Evolutionary conservation across 1,140 invertebrate genomes (phyloP), one percentile per base, ranked within the genome.

Genomic region (Trinorchestia longiramus): DNA sequence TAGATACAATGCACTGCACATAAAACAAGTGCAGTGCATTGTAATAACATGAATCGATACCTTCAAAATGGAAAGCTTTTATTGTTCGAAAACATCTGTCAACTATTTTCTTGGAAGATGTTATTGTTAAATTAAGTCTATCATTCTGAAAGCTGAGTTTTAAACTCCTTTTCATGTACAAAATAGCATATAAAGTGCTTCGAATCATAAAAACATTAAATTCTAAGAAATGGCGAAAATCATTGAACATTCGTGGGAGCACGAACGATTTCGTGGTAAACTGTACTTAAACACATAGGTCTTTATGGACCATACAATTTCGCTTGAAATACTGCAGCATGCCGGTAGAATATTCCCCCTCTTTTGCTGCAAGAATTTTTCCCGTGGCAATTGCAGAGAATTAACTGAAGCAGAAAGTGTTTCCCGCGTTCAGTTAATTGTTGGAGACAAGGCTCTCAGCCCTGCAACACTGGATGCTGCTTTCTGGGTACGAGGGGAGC

Each of bases 391-490:
- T 77, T 28, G 62, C 62, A 36, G 11, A 77, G 62, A 77, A 77
- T 77, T 77, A 77, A 77, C 62, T 77, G 88, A 90, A 43, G 88
- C 41, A 42, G 88, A 90, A 90, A 90, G 88, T 28, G 88, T 90
- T 90, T 41, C 41, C 41, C n/a, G 43, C 8, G n/a, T 43, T 17
- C 41, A 90, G 88, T 90, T 90, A 90, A 90, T 90, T 90, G 88
- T 42, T 90, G 88, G n/a, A 90, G 88, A 90, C 88, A 90, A 90
- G 88, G 88, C 88, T 42, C 88, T 90, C 88, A 90, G 88, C 15
- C 6, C 28, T 87, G 88, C 88, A 90, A 90, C 88, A 90, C 41
- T 42, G 88, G 88, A 90, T 43, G 88, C 88, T 90, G 6, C 41
- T 90, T 28, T 90, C 88, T 42, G 41, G 4, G 43, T 15, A 36